Evolutionary conservation across 2,888 invertebrate species (phyloP).

Genomic region (Girardia tigrina): DNA sequence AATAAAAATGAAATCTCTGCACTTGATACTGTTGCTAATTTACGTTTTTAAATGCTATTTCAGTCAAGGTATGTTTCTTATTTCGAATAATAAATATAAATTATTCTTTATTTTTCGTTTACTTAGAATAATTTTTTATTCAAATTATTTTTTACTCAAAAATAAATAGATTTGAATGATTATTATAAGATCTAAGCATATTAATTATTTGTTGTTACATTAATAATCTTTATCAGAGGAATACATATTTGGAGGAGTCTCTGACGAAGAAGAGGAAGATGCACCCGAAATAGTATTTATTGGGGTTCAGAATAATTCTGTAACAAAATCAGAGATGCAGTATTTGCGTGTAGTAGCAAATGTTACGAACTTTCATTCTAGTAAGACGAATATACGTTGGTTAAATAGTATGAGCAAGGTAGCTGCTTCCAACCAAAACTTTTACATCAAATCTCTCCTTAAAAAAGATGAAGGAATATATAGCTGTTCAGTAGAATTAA

Average conservation of each 20-base stretch:
- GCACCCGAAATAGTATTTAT: neutral
- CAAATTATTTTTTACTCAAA: too few relatives aligned
- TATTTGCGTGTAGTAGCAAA: neutral
- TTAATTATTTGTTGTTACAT: too few relatives aligned
- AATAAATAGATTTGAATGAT: too few relatives aligned
- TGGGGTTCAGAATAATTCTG: neutral
- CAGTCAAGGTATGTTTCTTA: too few relatives aligned
- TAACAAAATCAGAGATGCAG: neutral
- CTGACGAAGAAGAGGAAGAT: neutral
- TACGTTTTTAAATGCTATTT: neutral
- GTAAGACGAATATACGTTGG: neutral
- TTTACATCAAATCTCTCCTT: conserved; percentile 3
- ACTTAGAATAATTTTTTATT: too few relatives aligned
- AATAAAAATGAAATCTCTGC: neutral
- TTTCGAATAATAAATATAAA: too few relatives aligned
- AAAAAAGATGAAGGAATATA: neutral
- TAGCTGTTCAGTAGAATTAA: neutral
- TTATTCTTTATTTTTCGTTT: too few relatives aligned
- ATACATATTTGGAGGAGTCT: neutral
- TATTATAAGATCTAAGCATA: too few relatives aligned
- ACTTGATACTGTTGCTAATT: neutral
- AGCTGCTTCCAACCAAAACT: neutral
- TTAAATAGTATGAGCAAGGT: neutral
- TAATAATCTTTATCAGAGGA: too few relatives aligned
- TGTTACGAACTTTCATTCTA: neutral